Percentiles rank a stretch among this genome's conserved stretches.
phyloP scores from a whole-genome alignment of 1,140 invertebrate genomes.

The Diploscapter pachys region DNA sequence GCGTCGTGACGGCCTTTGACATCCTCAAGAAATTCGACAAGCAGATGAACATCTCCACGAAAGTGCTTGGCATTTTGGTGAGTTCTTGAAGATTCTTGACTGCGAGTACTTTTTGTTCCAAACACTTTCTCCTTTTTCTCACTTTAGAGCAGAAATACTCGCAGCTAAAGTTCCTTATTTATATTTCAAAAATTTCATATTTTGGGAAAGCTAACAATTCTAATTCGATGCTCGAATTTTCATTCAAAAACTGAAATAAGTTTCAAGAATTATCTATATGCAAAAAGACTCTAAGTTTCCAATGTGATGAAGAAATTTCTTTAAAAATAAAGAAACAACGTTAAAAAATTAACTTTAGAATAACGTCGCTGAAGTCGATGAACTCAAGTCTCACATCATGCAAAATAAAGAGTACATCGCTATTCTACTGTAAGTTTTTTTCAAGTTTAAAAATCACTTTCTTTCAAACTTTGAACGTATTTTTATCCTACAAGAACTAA shows the following conservation, averaged over 20 bases:
- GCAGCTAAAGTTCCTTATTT: no score
- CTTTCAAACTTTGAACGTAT: background rate
- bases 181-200: no score
- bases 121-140: no score
- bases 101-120: background rate
- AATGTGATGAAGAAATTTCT: no score
- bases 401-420: slow-evolving; percentile 67
- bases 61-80: slow-evolving; percentile 73
- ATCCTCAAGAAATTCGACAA: slow-evolving; percentile 69
- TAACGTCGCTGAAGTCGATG: slow-evolving; percentile 75
- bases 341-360: slow-evolving; percentile 60
- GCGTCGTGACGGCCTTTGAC: slow-evolving; percentile 70
- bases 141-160: no score
- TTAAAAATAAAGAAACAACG: no score
- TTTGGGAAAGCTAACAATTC: no score
- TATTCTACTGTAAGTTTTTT: slow-evolving; percentile 61
- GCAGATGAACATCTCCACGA: slow-evolving; percentile 73
- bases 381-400: slow-evolving; percentile 67
- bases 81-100: slow-evolving; percentile 24
- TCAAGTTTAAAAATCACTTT: slow-evolving; percentile 13
- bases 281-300: no score
- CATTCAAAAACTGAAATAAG: no score
- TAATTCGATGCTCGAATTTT: no score
- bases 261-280: no score
- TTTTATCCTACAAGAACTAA: no score